Evolutionary conservation across 23 tunicate genomes (phyloP).

Genomic region (Trididemnum nubilum): DNA sequence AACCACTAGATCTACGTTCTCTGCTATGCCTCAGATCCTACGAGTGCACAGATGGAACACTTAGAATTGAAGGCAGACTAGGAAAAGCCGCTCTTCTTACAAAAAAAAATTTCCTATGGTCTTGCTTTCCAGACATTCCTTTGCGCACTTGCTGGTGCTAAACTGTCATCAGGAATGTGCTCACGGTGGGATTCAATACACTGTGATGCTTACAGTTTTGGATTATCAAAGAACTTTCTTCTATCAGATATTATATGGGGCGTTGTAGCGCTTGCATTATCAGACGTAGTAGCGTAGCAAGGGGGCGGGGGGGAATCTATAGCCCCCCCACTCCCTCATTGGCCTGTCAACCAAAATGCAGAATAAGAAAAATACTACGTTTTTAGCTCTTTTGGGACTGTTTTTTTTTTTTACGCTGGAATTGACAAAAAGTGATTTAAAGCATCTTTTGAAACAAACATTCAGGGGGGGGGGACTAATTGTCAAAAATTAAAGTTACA

Average conservation of each 20-base stretch:
- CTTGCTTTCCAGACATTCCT: neutral
- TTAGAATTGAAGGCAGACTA: neutral
- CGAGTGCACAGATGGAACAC: neutral
- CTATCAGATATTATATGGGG: neutral
- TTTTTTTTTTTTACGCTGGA: no score
- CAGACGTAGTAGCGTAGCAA: no score
- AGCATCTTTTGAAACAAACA: no score
- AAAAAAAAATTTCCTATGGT: neutral
- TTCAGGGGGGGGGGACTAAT: no score
- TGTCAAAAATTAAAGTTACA: no score
- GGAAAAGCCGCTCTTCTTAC: neutral
- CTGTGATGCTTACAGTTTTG: neutral
- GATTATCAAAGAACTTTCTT: neutral
- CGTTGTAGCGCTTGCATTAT: neutral
- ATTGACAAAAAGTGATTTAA: no score
- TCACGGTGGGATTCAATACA: neutral
- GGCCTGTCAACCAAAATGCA: no score
- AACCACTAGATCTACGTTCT: neutral
- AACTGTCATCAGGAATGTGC: neutral
- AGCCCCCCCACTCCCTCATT: no score
- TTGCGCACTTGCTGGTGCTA: neutral
- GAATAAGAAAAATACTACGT: no score
- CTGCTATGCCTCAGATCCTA: neutral
- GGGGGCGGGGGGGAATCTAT: no score
- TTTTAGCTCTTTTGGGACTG: no score